Conservation (phyloP, 2,113 vertebrate species). For the Ginglymostoma cirratum region DNA sequence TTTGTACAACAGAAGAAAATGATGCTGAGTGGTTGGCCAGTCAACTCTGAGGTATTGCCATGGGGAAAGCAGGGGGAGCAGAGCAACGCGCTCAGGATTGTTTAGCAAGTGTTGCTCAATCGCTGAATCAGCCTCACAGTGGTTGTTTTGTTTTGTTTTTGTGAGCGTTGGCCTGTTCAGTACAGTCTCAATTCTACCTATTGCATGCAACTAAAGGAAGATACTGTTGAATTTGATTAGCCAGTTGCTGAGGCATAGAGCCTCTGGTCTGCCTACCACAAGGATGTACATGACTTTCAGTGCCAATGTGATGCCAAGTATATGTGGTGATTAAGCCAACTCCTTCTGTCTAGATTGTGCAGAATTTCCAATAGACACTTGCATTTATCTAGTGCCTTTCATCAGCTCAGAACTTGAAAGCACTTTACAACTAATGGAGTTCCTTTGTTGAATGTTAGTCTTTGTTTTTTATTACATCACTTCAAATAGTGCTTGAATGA, state of each 20-base stretch:
- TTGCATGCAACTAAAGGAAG: too few relatives aligned
- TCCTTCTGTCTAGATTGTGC: neutral
- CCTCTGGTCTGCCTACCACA: too few relatives aligned
- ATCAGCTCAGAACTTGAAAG: neutral
- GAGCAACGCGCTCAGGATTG: too few relatives aligned
- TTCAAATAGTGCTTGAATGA: neutral
- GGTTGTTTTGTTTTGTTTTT: too few relatives aligned
- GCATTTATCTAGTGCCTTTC: neutral
- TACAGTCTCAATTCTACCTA: too few relatives aligned
- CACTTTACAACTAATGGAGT: neutral
- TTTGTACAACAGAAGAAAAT: neutral
- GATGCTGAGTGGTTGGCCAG: neutral
- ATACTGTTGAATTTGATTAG: too few relatives aligned
- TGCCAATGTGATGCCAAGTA: neutral
- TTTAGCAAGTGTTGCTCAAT: too few relatives aligned
- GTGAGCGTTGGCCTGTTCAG: too few relatives aligned
- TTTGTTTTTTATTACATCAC: neutral
- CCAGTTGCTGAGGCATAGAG: too few relatives aligned
- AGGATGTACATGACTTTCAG: too few relatives aligned
- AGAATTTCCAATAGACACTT: neutral
- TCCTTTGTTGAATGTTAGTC: neutral
- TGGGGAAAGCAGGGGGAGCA: too few relatives aligned
- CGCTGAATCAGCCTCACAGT: too few relatives aligned
- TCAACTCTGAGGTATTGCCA: neutral
- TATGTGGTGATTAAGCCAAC: neutral